phyloP scores from a whole-genome alignment of 92 coral and sea anemone genomes.

The Actinostola sp. region DNA sequence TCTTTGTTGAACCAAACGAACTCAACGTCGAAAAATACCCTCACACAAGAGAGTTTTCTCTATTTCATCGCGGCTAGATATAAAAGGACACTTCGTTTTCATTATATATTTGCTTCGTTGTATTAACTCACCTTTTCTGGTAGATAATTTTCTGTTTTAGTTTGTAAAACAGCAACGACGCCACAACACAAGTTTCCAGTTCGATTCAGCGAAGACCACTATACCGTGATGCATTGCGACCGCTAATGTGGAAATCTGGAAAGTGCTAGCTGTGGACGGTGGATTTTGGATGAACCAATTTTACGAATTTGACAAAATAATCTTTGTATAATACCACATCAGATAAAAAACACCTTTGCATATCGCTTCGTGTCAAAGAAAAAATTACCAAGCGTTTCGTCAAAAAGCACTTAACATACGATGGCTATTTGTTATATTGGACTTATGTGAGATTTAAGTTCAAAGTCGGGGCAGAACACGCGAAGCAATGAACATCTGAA shows the following conservation, averaged over 20 bases:
- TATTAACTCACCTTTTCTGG: background rate
- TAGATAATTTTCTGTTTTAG: conserved; percentile 3
- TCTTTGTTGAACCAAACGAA: background rate
- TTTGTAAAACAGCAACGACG: conserved; percentile 13
- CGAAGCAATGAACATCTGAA: too few species aligned
- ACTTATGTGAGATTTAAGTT: too few species aligned
- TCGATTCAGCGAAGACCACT: conserved; percentile 1
- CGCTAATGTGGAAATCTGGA: background rate
- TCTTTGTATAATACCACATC: too few species aligned
- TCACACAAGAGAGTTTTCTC: background rate
- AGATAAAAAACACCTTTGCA: too few species aligned
- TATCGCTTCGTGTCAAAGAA: too few species aligned
- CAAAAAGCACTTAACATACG: too few species aligned
- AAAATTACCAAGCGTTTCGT: too few species aligned
- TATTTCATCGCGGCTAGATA: background rate
- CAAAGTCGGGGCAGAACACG: too few species aligned
- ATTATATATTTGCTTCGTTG: background rate
- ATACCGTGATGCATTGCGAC: conserved; percentile 25
- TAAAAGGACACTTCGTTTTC: background rate
- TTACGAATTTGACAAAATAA: too few species aligned
- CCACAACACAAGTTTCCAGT: background rate
- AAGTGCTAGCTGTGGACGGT: background rate
- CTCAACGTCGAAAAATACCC: background rate
- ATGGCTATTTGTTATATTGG: too few species aligned
- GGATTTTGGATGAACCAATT: conserved; percentile 2